Base-by-base conservation (phyloP, 2,797 vertebrate genomes). In the Lindbergichthys nudifrons region DNA sequence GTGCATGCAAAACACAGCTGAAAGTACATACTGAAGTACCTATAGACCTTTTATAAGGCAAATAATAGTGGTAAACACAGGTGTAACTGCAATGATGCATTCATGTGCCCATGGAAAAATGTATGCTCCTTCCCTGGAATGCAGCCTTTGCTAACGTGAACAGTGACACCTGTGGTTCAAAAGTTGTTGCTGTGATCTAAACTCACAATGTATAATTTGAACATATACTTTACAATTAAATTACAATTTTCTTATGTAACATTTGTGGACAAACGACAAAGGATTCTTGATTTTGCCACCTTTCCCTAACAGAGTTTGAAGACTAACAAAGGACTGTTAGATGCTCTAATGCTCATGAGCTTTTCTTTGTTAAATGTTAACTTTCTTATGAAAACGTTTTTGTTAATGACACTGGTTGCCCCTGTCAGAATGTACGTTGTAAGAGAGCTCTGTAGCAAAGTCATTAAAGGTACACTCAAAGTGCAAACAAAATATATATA, bases 101-200 rank as follows among this genome's bases (percentile, higher is more conserved):
- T 26, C 51, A 30, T 23, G 23, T 30, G 51, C 19, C n/a, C n/a
- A 19, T 41, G 48, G 15, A 18, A 41, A 21, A 23, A 48, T 64
- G 19, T 21, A 10, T 12, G 42, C 30, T 50, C 30, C 30, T 12
- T 21, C 45, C 15, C n/a, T 41, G 42, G 21, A 46, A 12, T 46
- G 21, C 9, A 61, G 41, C 62, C 62, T 64, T 64, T 39, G 14
- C 47, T 23, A 23, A 64, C 14, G 26, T 26, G 26, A 26, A 26
- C 3, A 64, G 19, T 50, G 62, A 64, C 32, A 64, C 47, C 62
- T 64, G 32, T 51, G 47, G 47, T 65, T 23, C 30, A 21, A 23
- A 19, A 21, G 60, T 14, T 48, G 45, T 52, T 26, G 26, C 26
- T 26, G 26, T 26, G 13, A 2, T 13, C 21, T 23, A 52, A 14